A percentile compares a stretch with the other conserved stretches of the same genome.
Conservation (phyloP, 2,888 invertebrate genomes). For the Heliconius sara region DNA sequence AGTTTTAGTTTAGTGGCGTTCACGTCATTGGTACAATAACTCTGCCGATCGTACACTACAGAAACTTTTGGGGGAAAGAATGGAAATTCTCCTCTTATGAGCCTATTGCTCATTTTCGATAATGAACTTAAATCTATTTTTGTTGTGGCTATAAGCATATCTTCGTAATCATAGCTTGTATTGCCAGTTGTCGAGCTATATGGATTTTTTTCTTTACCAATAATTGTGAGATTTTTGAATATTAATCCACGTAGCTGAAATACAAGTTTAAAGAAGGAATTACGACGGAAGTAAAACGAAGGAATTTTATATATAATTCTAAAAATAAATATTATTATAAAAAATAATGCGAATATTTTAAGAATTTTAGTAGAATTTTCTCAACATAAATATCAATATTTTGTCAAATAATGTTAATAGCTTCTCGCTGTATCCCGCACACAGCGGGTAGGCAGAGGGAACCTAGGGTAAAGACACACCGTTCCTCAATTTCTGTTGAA, state of each 20-base stretch:
- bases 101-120: slow-evolving; percentile 59
- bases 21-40: slow-evolving; percentile 70
- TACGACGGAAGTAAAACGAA: too few relatives aligned
- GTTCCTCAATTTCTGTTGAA: too few relatives aligned
- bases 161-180: slow-evolving; percentile 52
- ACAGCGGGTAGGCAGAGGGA: too few relatives aligned
- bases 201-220: slow-evolving; percentile 62
- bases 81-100: slow-evolving; percentile 67
- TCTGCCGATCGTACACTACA: slow-evolving; percentile 35
- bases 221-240: slow-evolving; percentile 53
- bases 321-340: too few relatives aligned
- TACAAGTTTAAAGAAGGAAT: neutral
- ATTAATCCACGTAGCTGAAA: slow-evolving; percentile 63
- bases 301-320: too few relatives aligned
- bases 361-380: too few relatives aligned
- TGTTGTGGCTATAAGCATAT: slow-evolving; percentile 67
- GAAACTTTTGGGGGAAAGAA: slow-evolving; percentile 62
- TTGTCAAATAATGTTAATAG: too few relatives aligned
- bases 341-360: too few relatives aligned
- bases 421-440: too few relatives aligned
- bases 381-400: too few relatives aligned
- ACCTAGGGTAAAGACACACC: too few relatives aligned
- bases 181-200: slow-evolving; percentile 50
- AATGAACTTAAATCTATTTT: slow-evolving; percentile 65
- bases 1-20: slow-evolving; percentile 60